Conservation (phyloP, 2,113 vertebrate genomes). For the Cryptotis parvus region DNA sequence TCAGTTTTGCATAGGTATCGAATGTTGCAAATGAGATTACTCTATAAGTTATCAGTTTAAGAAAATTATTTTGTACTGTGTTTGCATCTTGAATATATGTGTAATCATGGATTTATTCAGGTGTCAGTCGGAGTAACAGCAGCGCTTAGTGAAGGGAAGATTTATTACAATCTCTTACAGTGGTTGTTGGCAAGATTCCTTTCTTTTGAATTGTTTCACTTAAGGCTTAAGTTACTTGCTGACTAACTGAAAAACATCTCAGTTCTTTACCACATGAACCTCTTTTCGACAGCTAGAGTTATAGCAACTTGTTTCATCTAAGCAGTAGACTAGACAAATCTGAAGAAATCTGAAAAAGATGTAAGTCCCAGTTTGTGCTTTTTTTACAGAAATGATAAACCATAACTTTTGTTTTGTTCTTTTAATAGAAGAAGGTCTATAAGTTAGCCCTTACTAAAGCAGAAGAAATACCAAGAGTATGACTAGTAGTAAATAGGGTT, state of each 20-base stretch:
- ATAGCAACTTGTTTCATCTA: background rate
- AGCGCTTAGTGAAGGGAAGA: background rate
- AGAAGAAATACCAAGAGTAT: background rate
- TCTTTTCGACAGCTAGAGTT: background rate
- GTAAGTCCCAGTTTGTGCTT: background rate
- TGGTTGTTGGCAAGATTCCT: background rate
- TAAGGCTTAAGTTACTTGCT: background rate
- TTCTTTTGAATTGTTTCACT: background rate
- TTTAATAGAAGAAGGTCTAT: background rate
- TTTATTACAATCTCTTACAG: background rate
- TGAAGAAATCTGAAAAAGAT: background rate
- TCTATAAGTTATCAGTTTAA: background rate
- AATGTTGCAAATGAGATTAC: background rate
- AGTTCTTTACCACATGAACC: background rate
- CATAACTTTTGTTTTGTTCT: background rate
- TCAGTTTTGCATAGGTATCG: background rate
- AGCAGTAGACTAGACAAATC: background rate
- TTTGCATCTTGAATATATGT: too few species aligned
- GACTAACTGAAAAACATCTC: background rate
- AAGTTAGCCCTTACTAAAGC: background rate
- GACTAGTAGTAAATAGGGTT: background rate
- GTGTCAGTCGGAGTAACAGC: background rate
- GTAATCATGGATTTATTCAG: background rate
- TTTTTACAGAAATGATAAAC: background rate
- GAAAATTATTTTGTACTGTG: background rate